phyloP scores from a whole-genome alignment of 2,888 invertebrate genomes.

The Andricus curvator region DNA sequence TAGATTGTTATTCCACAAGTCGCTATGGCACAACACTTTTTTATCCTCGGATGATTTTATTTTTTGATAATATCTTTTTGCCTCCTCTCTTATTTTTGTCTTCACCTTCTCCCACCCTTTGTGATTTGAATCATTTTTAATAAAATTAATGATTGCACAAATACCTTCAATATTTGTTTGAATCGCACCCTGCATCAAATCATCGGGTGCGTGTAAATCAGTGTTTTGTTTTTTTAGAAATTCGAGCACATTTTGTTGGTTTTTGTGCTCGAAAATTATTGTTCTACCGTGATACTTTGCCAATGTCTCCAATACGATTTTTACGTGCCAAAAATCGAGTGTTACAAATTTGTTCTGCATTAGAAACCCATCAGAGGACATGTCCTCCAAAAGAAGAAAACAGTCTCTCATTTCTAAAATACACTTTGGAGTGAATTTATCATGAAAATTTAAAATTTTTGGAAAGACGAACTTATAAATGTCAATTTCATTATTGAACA shows the following conservation, averaged over 20 bases:
- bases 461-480: conserved; percentile 68
- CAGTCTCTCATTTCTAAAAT: conserved; percentile 64
- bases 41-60: not conserved
- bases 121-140: not conserved
- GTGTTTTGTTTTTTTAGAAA: not conserved
- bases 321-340: conserved; percentile 38
- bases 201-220: not conserved
- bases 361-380: conserved; percentile 79
- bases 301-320: conserved; percentile 81
- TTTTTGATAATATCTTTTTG: not conserved
- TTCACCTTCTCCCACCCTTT: not conserved
- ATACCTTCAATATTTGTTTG: not conserved
- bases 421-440: conserved; percentile 62
- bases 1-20: conserved; percentile 76
- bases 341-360: conserved; percentile 43
- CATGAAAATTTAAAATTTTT: conserved; percentile 61
- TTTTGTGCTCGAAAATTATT: conserved; percentile 72
- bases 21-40: conserved; percentile 70
- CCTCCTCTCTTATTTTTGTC: not conserved
- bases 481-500: conserved; percentile 66
- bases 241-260: conserved; percentile 54
- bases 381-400: conserved; percentile 80
- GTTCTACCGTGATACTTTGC: conserved; percentile 84
- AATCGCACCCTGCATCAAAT: not conserved
- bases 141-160: not conserved